Percentiles rank a stretch among this genome's conserved stretches.
phyloP scores from a whole-genome alignment of 2,113 vertebrate genomes.

The Saguinus midas region DNA sequence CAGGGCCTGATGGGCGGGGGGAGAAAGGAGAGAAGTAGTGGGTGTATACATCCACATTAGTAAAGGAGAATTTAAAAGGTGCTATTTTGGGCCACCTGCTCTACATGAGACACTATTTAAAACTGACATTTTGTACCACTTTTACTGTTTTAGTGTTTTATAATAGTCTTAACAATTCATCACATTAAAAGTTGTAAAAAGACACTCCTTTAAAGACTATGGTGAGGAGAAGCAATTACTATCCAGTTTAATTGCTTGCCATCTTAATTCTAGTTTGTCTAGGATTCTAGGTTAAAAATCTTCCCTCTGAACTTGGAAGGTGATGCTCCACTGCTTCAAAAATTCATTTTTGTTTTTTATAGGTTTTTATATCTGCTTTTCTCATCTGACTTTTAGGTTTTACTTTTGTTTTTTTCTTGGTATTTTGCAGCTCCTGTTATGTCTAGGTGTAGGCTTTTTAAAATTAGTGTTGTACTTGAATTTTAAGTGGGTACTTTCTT shows the following conservation, averaged over 20 bases:
- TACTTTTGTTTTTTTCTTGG: neutral
- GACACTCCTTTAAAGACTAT: neutral
- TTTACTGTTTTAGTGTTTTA: neutral
- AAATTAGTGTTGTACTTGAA: neutral
- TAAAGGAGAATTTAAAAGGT: neutral
- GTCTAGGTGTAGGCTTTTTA: neutral
- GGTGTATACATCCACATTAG: neutral
- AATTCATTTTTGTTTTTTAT: neutral
- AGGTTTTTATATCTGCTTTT: neutral
- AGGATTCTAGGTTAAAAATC: neutral
- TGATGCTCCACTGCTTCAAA: neutral
- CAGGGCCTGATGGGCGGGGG: neutral
- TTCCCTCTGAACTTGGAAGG: neutral
- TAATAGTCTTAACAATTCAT: neutral
- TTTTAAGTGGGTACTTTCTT: neutral
- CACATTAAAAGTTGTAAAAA: neutral
- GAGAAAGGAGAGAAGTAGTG: accelerated
- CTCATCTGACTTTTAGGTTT: neutral
- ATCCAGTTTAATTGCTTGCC: neutral
- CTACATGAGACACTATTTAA: neutral
- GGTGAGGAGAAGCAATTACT: neutral
- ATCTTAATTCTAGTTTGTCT: neutral
- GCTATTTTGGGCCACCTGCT: neutral
- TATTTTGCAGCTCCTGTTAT: neutral
- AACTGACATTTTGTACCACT: neutral